phyloP scores from a whole-genome alignment of 2,888 invertebrate species.

The Cepaea hortensis region DNA sequence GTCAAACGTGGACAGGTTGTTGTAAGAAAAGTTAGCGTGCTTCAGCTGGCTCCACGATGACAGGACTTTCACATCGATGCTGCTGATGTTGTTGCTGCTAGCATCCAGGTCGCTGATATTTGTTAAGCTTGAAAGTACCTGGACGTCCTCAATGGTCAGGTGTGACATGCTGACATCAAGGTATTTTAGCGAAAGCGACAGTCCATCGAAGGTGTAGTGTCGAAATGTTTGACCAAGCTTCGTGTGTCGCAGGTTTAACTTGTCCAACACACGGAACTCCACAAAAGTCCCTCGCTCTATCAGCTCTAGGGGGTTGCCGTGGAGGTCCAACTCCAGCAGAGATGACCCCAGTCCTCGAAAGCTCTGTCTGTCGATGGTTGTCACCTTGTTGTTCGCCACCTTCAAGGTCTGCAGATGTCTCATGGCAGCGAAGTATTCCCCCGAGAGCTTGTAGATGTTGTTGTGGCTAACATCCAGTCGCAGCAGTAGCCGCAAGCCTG shows the following conservation, averaged over 20 bases:
- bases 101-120: background rate
- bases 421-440: background rate
- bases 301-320: conserved; percentile 19
- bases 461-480: conserved; percentile 22
- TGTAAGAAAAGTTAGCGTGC: conserved; percentile 18
- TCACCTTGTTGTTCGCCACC: background rate
- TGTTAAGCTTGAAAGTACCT: background rate
- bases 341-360: background rate
- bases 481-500: background rate
- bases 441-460: conserved; percentile 11
- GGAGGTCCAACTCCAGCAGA: background rate
- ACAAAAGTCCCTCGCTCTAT: conserved; percentile 23
- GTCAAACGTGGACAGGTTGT: conserved; percentile 8
- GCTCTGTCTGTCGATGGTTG: background rate
- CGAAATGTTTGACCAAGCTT: background rate
- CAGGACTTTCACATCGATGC: background rate
- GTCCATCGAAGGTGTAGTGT: conserved; percentile 2
- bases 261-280: background rate
- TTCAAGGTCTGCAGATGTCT: background rate
- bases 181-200: background rate
- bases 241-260: conserved; percentile 14
- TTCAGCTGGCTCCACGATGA: background rate
- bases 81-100: background rate
- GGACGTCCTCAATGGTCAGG: background rate
- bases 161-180: conserved; percentile 1